Base-by-base conservation (phyloP, 2,113 vertebrate genomes). In the Cisticola juncidis region DNA sequence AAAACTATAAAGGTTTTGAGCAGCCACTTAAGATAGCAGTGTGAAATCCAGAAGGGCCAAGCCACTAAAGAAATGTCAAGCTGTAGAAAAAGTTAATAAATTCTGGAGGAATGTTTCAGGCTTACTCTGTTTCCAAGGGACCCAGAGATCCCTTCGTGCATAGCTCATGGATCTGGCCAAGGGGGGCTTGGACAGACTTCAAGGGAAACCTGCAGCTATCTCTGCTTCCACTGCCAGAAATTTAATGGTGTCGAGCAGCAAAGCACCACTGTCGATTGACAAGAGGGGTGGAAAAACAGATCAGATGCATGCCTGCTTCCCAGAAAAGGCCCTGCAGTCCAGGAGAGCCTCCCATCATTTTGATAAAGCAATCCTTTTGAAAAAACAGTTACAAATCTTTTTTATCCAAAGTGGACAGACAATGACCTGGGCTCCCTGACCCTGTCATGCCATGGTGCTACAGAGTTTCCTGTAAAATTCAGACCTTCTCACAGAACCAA, bases 201-300 rank as follows among this genome's bases (percentile, higher is more conserved):
- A 97, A 97, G 94, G 88, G 91, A 97, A 97, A 77, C 78, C 64
- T 92, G 84, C 50, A 85, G 89, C 79, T 94, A 84, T 95, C 94
- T 93, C 74, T 89, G 71, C 64, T 36, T 92, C 51, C 0, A 4
- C 78, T 95, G 95, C 94, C 92, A 96, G 87, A 86, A 92, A 84
- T 90, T 87, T 81, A 93, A 93, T 56, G 58, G 78, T 61, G 48
- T 65, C 0, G 5, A 76, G 72, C 72, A 94, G 91, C 94, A 95
- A 90, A 96, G 86, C 7, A 3, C 61, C 74, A 81, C 79, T 88
- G 71, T 82, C 14, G 2, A 82, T 40, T 85, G 92, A 96, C 90
- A 93, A 93, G 76, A 68, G 50, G 42, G 68, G 42, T 83, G 74
- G 61, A 95, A 94, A 94, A 95, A 69, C 57, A 90, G 85, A 84